phyloP scores from a whole-genome alignment of 2,113 vertebrate species.

The mouse (Mus musculus) region DNA sequence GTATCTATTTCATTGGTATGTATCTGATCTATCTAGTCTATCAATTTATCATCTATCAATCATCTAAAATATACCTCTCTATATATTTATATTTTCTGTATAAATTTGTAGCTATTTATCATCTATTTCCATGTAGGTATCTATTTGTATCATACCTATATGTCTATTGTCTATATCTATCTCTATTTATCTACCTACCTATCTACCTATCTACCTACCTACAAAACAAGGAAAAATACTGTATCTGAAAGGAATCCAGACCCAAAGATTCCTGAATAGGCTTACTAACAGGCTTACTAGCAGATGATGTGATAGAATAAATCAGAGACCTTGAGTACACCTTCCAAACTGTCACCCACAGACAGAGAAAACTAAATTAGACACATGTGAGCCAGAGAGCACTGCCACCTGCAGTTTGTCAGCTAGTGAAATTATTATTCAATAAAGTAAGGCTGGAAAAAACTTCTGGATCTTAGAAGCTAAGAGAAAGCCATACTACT shows the following conservation, averaged over 20 bases:
- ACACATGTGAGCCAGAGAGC: neutral
- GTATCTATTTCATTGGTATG: neutral
- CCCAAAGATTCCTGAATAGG: neutral
- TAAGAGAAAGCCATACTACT: neutral
- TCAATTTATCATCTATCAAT: neutral
- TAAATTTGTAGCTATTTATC: neutral
- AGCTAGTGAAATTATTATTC: neutral
- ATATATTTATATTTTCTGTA: neutral
- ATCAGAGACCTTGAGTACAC: neutral
- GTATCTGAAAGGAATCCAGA: constrained; percentile 30
- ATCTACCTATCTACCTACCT: neutral
- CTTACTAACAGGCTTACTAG: neutral
- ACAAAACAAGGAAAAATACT: neutral
- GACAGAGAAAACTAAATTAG: neutral
- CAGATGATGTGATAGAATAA: neutral
- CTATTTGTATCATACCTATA: too few species aligned
- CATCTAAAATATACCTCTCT: neutral
- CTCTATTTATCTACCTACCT: neutral
- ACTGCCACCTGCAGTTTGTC: neutral
- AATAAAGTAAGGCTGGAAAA: constrained; percentile 24
- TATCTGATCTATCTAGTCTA: neutral
- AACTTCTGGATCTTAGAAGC: constrained; percentile 6
- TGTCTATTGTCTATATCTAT: neutral
- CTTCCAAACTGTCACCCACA: neutral
- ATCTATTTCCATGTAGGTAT: neutral